Evolutionary conservation across 2,113 vertebrate genomes (phyloP), one percentile per base, ranked within the genome.

Genomic region (Brachypodius melanocephalos): DNA sequence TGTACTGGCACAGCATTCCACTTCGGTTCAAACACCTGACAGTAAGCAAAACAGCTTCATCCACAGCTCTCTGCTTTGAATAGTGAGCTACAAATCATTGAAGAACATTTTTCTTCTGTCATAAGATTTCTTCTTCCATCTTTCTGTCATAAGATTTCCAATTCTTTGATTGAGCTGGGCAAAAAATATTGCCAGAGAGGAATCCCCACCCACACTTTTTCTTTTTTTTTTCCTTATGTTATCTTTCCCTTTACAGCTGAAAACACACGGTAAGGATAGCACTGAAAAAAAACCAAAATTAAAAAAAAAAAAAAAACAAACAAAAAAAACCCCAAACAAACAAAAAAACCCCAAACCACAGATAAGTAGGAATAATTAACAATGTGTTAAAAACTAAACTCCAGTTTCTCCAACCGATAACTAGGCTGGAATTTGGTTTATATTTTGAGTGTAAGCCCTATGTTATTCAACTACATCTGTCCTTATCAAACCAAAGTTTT

Each of bases 11-110:
- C 8, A 81, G 42, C 42, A 69, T 88, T 73, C 63, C 22, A 24
- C n/a, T 79, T 86, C 69, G 62, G n/a, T 61, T 78, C 68, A 69
- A 89, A 90, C 21, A 81, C 17, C 12, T 71, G 80, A 89, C 34
- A 80, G 38, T 34, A 90, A 82, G n/a, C 34, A 84, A 86, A 90
- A 69, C 3, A 63, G 8, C 43, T 49, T 69, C 74, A 73, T 13
- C 59, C 32, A 24, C 7, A 80, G 42, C 55, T 84, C 3, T 2
- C 40, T 89, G 65, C 55, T 84, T 87, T 84, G 72, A 94, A 78
- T 85, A 89, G 43, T 46, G 61, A 77, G 34, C 32, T 81, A 36
- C 20, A 84, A 86, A 90, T 65, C 31, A 72, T 8, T 68, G 26
- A 79, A 58, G 49, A 89, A 34, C 2, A 58, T 80, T 80, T 74